A percentile compares a stretch with the other conserved stretches of the same genome.
These are phyloP conservation scores for Vultur gryphus DNA, from an alignment of 2,797 vertebrate species.

Conservation along the genomic window DNA sequence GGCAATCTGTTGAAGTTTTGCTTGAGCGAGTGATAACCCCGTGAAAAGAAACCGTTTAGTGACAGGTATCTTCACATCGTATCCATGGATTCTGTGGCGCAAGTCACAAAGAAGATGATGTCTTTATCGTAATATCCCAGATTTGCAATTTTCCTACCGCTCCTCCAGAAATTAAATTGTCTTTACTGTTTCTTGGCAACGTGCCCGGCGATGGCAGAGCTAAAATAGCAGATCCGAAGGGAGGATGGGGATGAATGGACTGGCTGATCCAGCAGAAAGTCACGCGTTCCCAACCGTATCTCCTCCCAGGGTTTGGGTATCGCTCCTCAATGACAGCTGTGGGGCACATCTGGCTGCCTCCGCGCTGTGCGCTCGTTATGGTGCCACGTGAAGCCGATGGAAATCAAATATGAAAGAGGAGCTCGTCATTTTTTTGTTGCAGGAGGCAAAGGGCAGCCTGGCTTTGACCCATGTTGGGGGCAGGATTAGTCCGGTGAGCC, in stretches of 20 bases:
- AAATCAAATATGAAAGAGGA: neutral
- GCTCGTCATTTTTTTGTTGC: fast-evolving
- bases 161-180: neutral
- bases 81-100: fast-evolving
- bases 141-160: neutral
- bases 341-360: neutral
- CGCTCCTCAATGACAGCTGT: fast-evolving
- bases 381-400: neutral
- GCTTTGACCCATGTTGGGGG: fast-evolving
- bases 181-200: neutral
- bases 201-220: neutral
- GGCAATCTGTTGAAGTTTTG: neutral
- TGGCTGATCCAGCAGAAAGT: neutral
- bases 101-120: neutral
- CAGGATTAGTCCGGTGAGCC: neutral
- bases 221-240: neutral
- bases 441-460: neutral
- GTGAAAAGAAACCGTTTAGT: neutral
- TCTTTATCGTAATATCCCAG: neutral
- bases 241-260: neutral
- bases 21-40: neutral
- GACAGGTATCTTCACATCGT: neutral
- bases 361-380: fast-evolving
- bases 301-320: neutral
- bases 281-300: neutral